phyloP scores from a whole-genome alignment of 2,888 invertebrate species.

The Patella caerulea region DNA sequence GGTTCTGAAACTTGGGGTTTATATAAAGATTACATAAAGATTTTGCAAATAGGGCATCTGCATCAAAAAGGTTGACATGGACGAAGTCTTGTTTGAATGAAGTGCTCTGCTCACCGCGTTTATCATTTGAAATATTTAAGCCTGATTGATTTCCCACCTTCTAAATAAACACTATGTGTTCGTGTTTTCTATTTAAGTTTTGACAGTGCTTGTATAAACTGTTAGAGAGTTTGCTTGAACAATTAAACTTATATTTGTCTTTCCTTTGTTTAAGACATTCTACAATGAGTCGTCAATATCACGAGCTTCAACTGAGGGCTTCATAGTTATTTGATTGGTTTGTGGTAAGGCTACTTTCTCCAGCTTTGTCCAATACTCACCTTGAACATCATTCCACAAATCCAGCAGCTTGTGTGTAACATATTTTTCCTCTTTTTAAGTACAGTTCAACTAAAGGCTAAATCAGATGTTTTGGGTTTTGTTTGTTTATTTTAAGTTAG shows the following conservation, averaged over 20 bases:
- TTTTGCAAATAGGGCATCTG: background rate
- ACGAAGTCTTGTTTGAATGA: background rate
- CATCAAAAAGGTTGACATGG: background rate
- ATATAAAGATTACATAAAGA: background rate
- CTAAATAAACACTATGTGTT: conserved; percentile 22
- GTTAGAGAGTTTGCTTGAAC: conserved; percentile 31
- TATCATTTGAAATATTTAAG: conserved; percentile 23
- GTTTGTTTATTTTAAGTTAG: too few species aligned
- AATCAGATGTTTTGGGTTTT: too few species aligned
- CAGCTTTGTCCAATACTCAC: background rate
- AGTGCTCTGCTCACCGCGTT: background rate
- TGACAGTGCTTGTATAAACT: conserved; percentile 30
- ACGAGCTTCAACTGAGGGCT: background rate
- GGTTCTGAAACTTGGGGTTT: too few species aligned
- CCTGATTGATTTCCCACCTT: conserved; percentile 25
- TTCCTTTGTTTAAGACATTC: conserved; percentile 28
- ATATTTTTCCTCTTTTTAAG: too few species aligned
- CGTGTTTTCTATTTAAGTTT: conserved; percentile 26
- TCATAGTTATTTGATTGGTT: conserved; percentile 7
- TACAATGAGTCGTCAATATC: background rate
- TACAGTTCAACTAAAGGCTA: too few species aligned
- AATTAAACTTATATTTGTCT: conserved; percentile 30
- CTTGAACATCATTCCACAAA: too few species aligned
- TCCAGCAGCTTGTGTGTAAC: too few species aligned
- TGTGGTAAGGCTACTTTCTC: background rate